phyloP scores from a whole-genome alignment of 2,113 vertebrate genomes.

The Istiophorus platypterus region DNA sequence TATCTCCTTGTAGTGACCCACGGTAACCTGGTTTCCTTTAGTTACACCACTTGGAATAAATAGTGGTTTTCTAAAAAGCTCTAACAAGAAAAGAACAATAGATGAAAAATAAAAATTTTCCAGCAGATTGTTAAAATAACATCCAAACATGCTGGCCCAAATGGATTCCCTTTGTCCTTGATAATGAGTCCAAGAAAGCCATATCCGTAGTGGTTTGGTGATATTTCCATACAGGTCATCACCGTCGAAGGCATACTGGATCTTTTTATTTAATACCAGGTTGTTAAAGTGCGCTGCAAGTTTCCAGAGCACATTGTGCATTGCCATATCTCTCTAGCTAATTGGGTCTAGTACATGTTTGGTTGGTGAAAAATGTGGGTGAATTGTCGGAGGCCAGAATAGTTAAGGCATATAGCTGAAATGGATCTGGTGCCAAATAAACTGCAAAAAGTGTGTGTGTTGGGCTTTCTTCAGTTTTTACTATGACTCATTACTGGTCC shows the following conservation, averaged over 20 bases:
- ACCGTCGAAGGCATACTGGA: slow-evolving; percentile 51
- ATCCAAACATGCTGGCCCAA: slow-evolving; percentile 59
- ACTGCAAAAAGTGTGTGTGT: slow-evolving; percentile 34
- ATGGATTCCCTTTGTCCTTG: slow-evolving; percentile 59
- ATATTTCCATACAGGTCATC: slow-evolving; percentile 66
- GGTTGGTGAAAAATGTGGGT: slow-evolving; percentile 36
- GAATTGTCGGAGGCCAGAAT: slow-evolving; percentile 22
- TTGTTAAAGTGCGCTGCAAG: slow-evolving; percentile 43
- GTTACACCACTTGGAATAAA: slow-evolving; percentile 68
- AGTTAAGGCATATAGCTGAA: slow-evolving; percentile 17
- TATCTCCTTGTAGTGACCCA: slow-evolving; percentile 69
- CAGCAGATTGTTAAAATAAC: slow-evolving; percentile 72
- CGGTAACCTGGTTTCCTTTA: slow-evolving; percentile 68
- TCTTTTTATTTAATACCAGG: slow-evolving; percentile 48
- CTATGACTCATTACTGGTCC: slow-evolving; percentile 44
- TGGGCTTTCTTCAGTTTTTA: slow-evolving; percentile 23
- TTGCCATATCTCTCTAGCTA: slow-evolving; percentile 70
- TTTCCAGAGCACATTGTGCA: slow-evolving; percentile 47
- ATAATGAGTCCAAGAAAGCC: slow-evolving; percentile 67
- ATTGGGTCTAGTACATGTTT: slow-evolving; percentile 49
- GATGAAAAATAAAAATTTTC: slow-evolving; percentile 71
- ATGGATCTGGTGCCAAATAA: slow-evolving; percentile 42
- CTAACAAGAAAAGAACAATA: slow-evolving; percentile 55
- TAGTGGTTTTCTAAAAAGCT: slow-evolving; percentile 52
- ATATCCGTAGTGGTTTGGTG: slow-evolving; percentile 45